Percentiles rank a stretch among this genome's conserved stretches.
Evolutionary conservation across 2,797 vertebrate genomes (phyloP).

Genomic region (Arrhamphus sclerolepis): DNA sequence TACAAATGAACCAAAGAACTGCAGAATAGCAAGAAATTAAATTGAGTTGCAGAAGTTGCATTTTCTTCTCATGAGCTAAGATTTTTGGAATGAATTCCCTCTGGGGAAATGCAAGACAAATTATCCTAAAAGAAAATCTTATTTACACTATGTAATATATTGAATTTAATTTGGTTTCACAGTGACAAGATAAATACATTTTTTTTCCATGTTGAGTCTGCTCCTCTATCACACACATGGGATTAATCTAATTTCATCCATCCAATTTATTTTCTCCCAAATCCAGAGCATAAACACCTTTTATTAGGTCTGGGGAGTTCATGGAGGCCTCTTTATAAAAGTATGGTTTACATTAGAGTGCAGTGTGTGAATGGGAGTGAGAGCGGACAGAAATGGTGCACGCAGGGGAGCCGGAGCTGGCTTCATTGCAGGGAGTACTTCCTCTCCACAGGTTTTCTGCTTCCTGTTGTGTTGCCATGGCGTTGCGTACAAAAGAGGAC

Average conservation of each 20-base stretch:
- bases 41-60: neutral
- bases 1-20: neutral
- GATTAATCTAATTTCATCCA: slow-evolving; percentile 64
- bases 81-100: neutral
- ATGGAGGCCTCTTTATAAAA: slow-evolving; percentile 63
- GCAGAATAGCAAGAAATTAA: no score
- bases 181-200: slow-evolving; percentile 37
- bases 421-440: slow-evolving; percentile 69
- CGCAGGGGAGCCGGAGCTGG: slow-evolving; percentile 48
- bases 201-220: slow-evolving; percentile 14
- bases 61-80: slow-evolving; percentile 16
- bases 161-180: slow-evolving; percentile 13
- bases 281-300: slow-evolving; percentile 73
- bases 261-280: slow-evolving; percentile 58
- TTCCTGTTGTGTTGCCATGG: slow-evolving; percentile 86
- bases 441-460: slow-evolving; percentile 73
- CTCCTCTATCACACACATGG: slow-evolving; percentile 41
- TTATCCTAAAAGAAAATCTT: slow-evolving; percentile 17
- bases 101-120: slow-evolving; percentile 39
- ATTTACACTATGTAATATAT: no score
- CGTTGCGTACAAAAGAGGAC: slow-evolving; percentile 76
- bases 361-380: slow-evolving; percentile 33
- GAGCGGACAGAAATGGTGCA: slow-evolving; percentile 16
- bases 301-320: slow-evolving; percentile 66
- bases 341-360: slow-evolving; percentile 62